Conservation (phyloP, 2,797 vertebrate species). For the Margarornis squamiger region DNA sequence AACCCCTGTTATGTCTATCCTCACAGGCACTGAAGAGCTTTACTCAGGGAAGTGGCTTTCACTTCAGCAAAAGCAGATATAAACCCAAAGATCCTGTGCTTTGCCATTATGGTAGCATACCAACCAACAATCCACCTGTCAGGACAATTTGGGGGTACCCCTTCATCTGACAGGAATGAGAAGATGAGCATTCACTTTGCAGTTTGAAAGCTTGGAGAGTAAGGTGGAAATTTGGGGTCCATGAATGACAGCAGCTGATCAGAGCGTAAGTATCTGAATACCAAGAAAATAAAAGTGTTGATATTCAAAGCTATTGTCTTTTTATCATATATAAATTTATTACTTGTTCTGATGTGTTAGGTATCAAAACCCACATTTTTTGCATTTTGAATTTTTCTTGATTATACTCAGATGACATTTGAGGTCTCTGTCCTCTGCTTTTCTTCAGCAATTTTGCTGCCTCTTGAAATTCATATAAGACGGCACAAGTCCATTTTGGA, state of each 20-base stretch:
- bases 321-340: background rate
- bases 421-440: background rate
- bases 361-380: background rate
- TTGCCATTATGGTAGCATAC: background rate
- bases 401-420: background rate
- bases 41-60: background rate
- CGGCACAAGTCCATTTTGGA: background rate
- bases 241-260: background rate
- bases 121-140: background rate
- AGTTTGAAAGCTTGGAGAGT: background rate
- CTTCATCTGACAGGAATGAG: background rate
- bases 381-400: background rate
- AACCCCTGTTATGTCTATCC: background rate
- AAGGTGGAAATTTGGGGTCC: background rate
- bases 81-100: background rate
- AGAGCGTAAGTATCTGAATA: background rate
- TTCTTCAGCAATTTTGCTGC: background rate
- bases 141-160: background rate
- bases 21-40: background rate
- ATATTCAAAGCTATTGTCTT: background rate
- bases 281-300: background rate
- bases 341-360: background rate
- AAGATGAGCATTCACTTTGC: background rate
- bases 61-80: background rate
- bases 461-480: background rate